Percentiles rank a stretch among this genome's conserved stretches.
Evolutionary conservation across 2,888 invertebrate genomes (phyloP).

Genomic region (Horisme vitalbata): DNA sequence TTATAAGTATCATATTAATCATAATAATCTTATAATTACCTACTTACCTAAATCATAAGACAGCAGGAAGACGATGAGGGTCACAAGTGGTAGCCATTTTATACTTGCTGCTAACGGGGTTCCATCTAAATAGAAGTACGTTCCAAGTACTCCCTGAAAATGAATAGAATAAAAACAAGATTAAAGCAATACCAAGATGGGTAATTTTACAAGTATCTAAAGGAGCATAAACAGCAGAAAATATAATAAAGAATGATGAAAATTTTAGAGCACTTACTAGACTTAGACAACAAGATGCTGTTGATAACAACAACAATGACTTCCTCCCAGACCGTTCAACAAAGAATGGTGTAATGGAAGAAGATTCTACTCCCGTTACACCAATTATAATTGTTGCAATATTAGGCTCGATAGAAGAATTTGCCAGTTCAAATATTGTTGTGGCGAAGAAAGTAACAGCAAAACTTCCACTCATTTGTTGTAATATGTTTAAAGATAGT

Average conservation of each 20-base stretch:
- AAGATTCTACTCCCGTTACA: constrained; percentile 44
- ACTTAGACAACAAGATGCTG: constrained; percentile 44
- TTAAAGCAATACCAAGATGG: too few relatives aligned
- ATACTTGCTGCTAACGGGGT: constrained; percentile 28
- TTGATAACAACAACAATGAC: constrained; percentile 46
- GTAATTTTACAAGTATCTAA: too few relatives aligned
- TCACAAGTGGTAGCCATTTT: constrained; percentile 48
- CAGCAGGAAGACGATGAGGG: constrained; percentile 47
- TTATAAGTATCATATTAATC: too few relatives aligned
- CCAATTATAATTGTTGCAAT: constrained; percentile 55
- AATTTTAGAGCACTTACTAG: too few relatives aligned
- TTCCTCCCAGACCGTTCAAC: constrained; percentile 54
- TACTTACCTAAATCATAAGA: constrained; percentile 49
- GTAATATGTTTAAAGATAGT: constrained; percentile 40
- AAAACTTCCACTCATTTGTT: constrained; percentile 50
- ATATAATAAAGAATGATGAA: too few relatives aligned
- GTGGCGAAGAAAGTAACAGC: constrained; percentile 48
- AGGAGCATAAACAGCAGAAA: too few relatives aligned
- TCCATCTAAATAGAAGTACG: constrained; percentile 46
- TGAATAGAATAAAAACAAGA: background rate
- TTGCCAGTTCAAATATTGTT: constrained; percentile 50
- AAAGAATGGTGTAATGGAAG: constrained; percentile 46
- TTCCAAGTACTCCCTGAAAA: constrained; percentile 44
- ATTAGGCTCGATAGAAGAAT: constrained; percentile 44
- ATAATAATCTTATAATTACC: too few relatives aligned